Evolutionary conservation across 2,113 vertebrate genomes (phyloP).

Genomic region (Muntiacus muntjak): DNA sequence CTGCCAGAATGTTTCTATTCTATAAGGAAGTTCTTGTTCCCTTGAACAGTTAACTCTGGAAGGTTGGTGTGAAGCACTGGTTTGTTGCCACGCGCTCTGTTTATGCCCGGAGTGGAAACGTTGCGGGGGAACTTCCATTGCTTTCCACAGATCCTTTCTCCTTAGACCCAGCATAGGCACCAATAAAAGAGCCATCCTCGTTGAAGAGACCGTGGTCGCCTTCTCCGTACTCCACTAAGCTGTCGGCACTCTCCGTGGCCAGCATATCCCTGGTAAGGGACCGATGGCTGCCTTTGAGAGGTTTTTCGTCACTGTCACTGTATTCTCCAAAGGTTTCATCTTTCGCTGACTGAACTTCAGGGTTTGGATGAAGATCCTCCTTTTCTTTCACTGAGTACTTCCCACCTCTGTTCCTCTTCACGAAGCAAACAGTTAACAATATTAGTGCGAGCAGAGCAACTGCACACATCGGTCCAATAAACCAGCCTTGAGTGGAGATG

Average conservation of each 20-base stretch:
- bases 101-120: constrained; percentile 83
- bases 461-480: too few species aligned
- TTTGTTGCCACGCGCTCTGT: background rate
- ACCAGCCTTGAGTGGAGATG: too few species aligned
- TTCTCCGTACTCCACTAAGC: constrained; percentile 94
- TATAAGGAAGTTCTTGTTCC: background rate
- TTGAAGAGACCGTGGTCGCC: constrained; percentile 94
- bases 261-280: constrained; percentile 90
- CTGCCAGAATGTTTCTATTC: constrained; percentile 51
- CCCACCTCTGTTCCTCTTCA: too few species aligned
- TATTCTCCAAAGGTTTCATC: too few species aligned
- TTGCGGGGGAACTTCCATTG: constrained; percentile 84
- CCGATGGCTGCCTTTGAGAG: constrained; percentile 91
- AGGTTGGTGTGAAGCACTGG: constrained; percentile 34
- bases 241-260: constrained; percentile 92
- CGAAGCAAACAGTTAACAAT: too few species aligned
- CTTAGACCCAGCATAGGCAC: constrained; percentile 91
- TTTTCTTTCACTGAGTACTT: too few species aligned
- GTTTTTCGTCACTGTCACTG: constrained; percentile 97
- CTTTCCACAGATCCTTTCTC: constrained; percentile 90
- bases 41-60: constrained; percentile 61
- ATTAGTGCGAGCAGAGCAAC: too few species aligned
- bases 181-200: constrained; percentile 98
- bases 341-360: too few species aligned
- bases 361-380: too few species aligned